phyloP scores from a whole-genome alignment of 1,140 invertebrate genomes.

The Brachystomella parvula region DNA sequence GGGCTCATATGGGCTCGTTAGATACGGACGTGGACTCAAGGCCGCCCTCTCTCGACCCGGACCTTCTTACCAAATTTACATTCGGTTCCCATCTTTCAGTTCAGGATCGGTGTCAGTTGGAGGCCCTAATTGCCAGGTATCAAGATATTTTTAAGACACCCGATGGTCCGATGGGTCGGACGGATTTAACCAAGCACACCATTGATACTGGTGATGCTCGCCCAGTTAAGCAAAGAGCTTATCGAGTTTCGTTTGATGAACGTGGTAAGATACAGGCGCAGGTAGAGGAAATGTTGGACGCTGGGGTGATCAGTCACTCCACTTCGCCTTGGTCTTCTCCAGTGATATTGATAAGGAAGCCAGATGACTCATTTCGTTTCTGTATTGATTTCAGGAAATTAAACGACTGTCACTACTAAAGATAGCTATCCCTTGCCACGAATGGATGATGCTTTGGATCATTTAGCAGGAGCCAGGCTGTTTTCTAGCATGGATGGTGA shows the following conservation, averaged over 20 bases:
- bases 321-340: constrained; percentile 44
- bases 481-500: constrained; percentile 47
- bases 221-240: constrained; percentile 39
- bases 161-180: neutral
- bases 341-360: constrained; percentile 45
- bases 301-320: constrained; percentile 42
- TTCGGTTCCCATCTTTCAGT: neutral
- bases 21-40: neutral
- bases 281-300: constrained; percentile 40
- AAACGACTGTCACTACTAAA: constrained; percentile 42
- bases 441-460: constrained; percentile 45
- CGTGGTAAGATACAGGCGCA: constrained; percentile 39
- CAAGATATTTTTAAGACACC: constrained; percentile 35
- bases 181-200: constrained; percentile 30
- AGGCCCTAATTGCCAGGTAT: constrained; percentile 42
- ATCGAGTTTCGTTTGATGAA: constrained; percentile 37
- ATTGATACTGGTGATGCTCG: constrained; percentile 38
- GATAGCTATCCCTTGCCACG: constrained; percentile 46
- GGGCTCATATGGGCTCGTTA: too few species aligned
- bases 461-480: constrained; percentile 41
- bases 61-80: neutral
- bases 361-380: constrained; percentile 43
- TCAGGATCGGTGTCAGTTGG: constrained; percentile 39
- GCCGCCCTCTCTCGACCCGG: neutral
- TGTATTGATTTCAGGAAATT: constrained; percentile 46